Evolutionary conservation across 1,140 invertebrate species (phyloP), one percentile per base, ranked within the genome.

Genomic region (Listronotus oregonensis): DNA sequence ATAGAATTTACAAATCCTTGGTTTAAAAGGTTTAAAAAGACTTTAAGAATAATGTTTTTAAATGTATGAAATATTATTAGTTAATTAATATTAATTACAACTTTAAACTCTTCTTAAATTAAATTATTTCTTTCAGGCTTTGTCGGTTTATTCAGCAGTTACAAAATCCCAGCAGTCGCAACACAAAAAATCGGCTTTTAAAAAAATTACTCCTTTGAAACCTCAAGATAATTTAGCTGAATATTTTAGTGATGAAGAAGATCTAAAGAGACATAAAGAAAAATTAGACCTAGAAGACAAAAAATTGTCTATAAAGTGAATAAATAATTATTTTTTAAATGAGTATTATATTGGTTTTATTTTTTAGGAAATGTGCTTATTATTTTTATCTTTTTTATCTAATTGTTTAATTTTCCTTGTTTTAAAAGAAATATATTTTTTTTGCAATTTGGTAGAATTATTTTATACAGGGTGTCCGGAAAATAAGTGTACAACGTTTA

Each of bases 131-230:
- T 82, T 83, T 11, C 71, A 90, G 87, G 88, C 88, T 6, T 84
- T 90, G 83, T 80, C 85, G 39, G 89, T 89, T 73, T 90, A 89
- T 74, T 86, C 87, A 54, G 84, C 85, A 63, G 82, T 90, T n/a
- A 78, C 84, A 15, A 72, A 74, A 71, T 57, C 43, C 27, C 64
- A 74, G 42, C 55, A 73, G 14, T 18, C 27, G 12, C 49, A 46
- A 14, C 60, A 64, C 27, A 54, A 54, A 66, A 37, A 64, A 44
- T 14, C 46, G 7, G 61, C 65, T 51, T 60, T 47, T 37, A 62
- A 65, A 64, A 70, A 68, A 40, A 42, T 64, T 56, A 17, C 51
- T 49, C 64, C 55, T 40, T 43, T 70, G 15, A 63, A 66, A 46
- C 61, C 63, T n/a, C 66, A 67, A 27, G 71, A 81, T 69, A 75